Conservation (phyloP, 1,140 invertebrate species). For the Magallana angulata region DNA sequence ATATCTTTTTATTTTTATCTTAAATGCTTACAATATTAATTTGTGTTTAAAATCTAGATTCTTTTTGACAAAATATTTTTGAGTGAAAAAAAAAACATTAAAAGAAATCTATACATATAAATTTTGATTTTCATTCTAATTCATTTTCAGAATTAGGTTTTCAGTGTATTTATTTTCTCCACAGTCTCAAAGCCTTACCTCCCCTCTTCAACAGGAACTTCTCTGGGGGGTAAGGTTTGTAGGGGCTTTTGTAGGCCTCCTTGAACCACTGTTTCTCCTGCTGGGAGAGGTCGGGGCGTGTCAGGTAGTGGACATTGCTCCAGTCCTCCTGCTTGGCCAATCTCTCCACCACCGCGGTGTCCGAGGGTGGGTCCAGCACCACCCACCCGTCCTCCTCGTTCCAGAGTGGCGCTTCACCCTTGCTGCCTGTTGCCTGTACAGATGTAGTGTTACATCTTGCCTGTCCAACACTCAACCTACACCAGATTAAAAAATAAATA, state of each 20-base stretch:
- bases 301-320: conserved; percentile 12
- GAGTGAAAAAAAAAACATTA: too few relatives aligned
- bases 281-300: not conserved
- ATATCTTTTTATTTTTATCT: not conserved
- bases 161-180: too few relatives aligned
- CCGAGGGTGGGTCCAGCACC: not conserved
- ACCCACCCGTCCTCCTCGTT: conserved; percentile 16
- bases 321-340: conserved; percentile 15
- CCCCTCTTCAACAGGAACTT: conserved; percentile 1
- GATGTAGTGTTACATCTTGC: conserved; percentile 9
- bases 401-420: not conserved
- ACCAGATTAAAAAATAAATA: not conserved
- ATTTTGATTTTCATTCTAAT: too few relatives aligned
- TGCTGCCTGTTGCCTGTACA: conserved; percentile 2
- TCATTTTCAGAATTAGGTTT: too few relatives aligned
- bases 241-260: not conserved
- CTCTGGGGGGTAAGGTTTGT: not conserved
- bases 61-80: too few relatives aligned
- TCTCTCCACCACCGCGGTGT: not conserved
- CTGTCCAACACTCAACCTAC: not conserved
- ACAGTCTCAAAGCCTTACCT: not conserved
- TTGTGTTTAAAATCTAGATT: too few relatives aligned
- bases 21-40: too few relatives aligned
- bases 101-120: too few relatives aligned
- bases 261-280: conserved; percentile 21